Evolutionary conservation across 2,797 vertebrate genomes (phyloP).

Genomic region (Leptatherina wallacei): DNA sequence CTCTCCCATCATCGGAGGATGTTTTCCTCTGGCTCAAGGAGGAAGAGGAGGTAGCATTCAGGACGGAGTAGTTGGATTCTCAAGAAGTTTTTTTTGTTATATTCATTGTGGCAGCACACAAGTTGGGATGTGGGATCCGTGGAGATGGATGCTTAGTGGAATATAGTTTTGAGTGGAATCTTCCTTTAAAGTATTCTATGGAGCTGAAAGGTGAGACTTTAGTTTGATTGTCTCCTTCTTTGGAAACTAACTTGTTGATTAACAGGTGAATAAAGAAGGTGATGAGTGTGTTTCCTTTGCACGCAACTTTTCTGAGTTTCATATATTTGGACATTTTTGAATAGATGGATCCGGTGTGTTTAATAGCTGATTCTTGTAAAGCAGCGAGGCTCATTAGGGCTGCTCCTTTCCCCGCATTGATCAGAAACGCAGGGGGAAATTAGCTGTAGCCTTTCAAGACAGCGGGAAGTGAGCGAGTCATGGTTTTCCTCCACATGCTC

Average conservation of each 20-base stretch:
- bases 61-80: conserved; percentile 48
- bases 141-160: conserved; percentile 28
- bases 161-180: conserved; percentile 22
- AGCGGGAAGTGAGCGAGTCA: conserved; percentile 1
- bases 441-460: conserved; percentile 36
- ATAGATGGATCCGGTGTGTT: not conserved
- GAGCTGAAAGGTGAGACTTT: conserved; percentile 60
- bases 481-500: not conserved
- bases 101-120: conserved; percentile 13
- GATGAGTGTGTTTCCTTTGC: not conserved
- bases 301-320: conserved; percentile 30
- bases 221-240: not conserved
- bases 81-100: conserved; percentile 42
- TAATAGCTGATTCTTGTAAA: not conserved
- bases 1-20: conserved; percentile 23
- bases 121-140: conserved; percentile 45
- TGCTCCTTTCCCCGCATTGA: conserved; percentile 30
- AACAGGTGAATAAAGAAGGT: not conserved
- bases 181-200: conserved; percentile 28
- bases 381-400: conserved; percentile 21
- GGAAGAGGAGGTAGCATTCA: conserved; percentile 35
- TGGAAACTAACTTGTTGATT: conserved; percentile 62
- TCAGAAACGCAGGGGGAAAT: conserved; percentile 29
- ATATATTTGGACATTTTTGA: not conserved
- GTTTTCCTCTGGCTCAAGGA: conserved; percentile 45